These are phyloP conservation scores for Apistogramma diplotaenia DNA, from an alignment of 2,113 vertebrate genomes.

Conservation along the genomic window DNA sequence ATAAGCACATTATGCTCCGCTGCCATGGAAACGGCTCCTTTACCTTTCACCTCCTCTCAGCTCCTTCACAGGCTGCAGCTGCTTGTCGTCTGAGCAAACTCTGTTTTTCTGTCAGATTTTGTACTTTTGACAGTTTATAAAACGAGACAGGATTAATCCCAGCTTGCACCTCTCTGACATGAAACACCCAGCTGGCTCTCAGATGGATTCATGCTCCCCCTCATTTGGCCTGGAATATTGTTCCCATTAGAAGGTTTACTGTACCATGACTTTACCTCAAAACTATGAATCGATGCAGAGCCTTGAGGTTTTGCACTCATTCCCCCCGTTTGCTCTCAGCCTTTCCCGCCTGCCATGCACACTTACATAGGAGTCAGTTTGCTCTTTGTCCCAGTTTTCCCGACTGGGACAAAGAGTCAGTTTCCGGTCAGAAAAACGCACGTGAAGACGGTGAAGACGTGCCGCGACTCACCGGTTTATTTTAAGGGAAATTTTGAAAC, in stretches of 20 bases:
- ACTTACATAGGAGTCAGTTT: not conserved
- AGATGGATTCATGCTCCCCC: constrained; percentile 15
- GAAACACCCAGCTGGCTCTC: constrained; percentile 30
- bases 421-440: not conserved
- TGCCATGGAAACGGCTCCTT: constrained; percentile 36
- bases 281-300: constrained; percentile 25
- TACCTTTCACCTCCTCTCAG: constrained; percentile 31
- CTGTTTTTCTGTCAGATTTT: not conserved
- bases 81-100: constrained; percentile 2
- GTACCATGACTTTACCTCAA: constrained; percentile 31
- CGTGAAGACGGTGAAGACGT: not conserved
- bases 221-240: not conserved
- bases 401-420: not conserved
- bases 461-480: constrained; percentile 10
- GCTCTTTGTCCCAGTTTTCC: not conserved
- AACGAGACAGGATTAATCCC: constrained; percentile 22
- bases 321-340: not conserved
- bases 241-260: constrained; percentile 36
- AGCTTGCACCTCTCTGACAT: constrained; percentile 29
- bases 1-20: constrained; percentile 21
- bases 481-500: constrained; percentile 14
- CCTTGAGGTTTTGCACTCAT: not conserved
- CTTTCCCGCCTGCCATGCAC: constrained; percentile 11
- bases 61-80: constrained; percentile 47
- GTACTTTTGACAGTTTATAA: constrained; percentile 13